Percentiles rank a stretch among this genome's conserved stretches.
phyloP scores from a whole-genome alignment of 2,888 invertebrate species.

The Monochamus alternatus region DNA sequence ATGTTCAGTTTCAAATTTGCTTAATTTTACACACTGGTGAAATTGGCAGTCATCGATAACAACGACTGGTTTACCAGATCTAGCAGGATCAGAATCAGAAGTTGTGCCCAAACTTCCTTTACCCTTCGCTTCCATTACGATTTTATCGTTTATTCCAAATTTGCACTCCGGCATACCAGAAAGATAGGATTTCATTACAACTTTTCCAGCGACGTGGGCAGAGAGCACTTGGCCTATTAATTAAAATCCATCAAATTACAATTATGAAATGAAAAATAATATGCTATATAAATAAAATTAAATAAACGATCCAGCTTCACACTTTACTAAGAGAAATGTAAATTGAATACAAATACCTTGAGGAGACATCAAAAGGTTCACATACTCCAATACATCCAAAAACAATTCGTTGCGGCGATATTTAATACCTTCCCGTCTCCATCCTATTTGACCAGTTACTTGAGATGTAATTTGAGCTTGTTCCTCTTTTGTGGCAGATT shows the following conservation, averaged over 20 bases:
- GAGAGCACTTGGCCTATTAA: slow-evolving; percentile 93
- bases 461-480: slow-evolving; percentile 99
- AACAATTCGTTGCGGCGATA: slow-evolving; percentile 98
- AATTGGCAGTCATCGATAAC: slow-evolving; percentile 99
- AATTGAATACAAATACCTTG: slow-evolving; percentile 79
- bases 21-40: slow-evolving; percentile 99
- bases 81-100: slow-evolving; percentile 81
- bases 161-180: slow-evolving; percentile 99
- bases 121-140: slow-evolving; percentile 97
- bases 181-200: slow-evolving; percentile 99
- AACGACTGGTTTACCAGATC: slow-evolving; percentile 98
- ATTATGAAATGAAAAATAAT: neutral
- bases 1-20: slow-evolving; percentile 99
- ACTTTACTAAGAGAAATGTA: too few relatives aligned
- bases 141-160: slow-evolving; percentile 99
- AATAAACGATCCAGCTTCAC: too few relatives aligned
- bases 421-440: slow-evolving; percentile 99
- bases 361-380: slow-evolving; percentile 99
- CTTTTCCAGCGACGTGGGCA: slow-evolving; percentile 99
- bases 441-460: slow-evolving; percentile 96
- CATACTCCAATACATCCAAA: slow-evolving; percentile 98
- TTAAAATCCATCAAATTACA: neutral
- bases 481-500: slow-evolving; percentile 98
- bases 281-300: neutral
- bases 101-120: slow-evolving; percentile 81